phyloP scores from a whole-genome alignment of 2,113 vertebrate species.

The Sebastes fasciatus region DNA sequence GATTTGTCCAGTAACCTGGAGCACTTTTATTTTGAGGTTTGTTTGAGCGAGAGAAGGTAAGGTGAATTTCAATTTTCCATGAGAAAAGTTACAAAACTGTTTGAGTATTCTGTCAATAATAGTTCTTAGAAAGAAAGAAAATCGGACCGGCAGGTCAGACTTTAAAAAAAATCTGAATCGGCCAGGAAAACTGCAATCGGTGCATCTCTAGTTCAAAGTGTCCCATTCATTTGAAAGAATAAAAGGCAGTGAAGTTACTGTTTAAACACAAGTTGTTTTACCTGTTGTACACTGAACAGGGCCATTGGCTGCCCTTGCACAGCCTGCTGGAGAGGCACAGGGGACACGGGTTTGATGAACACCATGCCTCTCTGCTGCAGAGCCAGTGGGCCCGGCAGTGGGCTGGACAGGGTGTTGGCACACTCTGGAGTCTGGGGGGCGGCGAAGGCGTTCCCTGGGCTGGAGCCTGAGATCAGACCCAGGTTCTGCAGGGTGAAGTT shows the following conservation, averaged over 20 bases:
- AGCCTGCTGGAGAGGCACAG: slow-evolving; percentile 55
- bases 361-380: slow-evolving; percentile 84
- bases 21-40: too few relatives aligned
- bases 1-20: too few relatives aligned
- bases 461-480: slow-evolving; percentile 86
- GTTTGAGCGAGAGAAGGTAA: too few relatives aligned
- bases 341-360: slow-evolving; percentile 81
- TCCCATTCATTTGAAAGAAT: background rate
- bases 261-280: slow-evolving; percentile 41
- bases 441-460: slow-evolving; percentile 44
- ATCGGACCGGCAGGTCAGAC: too few relatives aligned
- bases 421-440: slow-evolving; percentile 73
- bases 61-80: background rate
- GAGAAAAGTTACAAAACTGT: background rate
- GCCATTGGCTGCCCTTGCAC: slow-evolving; percentile 71
- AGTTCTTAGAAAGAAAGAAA: background rate
- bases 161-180: background rate
- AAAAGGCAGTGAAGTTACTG: background rate
- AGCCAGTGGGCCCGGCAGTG: slow-evolving; percentile 56
- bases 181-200: background rate
- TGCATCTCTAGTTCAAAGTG: background rate
- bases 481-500: slow-evolving; percentile 95
- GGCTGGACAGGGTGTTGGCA: slow-evolving; percentile 52
- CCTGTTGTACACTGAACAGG: slow-evolving; percentile 82
- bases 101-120: background rate